Evolutionary conservation across 2,888 invertebrate genomes (phyloP), one percentile per base, ranked within the genome.

Genomic region (Pseudoips prasinana): DNA sequence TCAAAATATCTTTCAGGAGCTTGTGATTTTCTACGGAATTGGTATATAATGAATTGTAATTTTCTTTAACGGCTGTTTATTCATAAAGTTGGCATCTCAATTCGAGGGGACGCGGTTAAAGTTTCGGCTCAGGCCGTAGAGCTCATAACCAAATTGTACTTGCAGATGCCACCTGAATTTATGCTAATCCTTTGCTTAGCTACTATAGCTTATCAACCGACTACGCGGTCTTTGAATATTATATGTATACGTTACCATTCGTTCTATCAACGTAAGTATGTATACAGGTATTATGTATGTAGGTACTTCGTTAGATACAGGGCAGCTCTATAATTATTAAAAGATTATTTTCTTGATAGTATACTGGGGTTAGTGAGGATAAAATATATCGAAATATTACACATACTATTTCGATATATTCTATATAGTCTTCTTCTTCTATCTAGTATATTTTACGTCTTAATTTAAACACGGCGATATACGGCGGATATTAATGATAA

Each of bases 81-180:
- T 14, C 14, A 14, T 5, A 14, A 14, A 14, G 5, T 14, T 14
- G 5, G 14, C 14, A 14, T 14, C 14, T 14, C 20, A 7, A 5
- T 20, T 20, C 20, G 29, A 18, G 35, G 37, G 23, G 33, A 27
- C 33, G 20, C 25, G 17, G 28, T 24, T 28, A 45, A 54, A 63
- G 52, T 56, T 63, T 47, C 26, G 25, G 37, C 35, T 29, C 29
- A 43, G 38, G 42, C 49, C 43, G 42, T 29, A 40, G 50, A 61
- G 56, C 60, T 65, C 51, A 60, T 50, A 46, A 32, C 51, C 44
- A 41, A 61, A 72, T 73, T 71, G 66, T 66, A 73, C 70, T 72
- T 72, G 68, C 73, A 73, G 69, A 73, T 73, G 66, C 46, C 57
- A 64, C 57, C 59, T 64, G 61, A 66, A 66, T 70, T 71, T 67